Percentiles rank a stretch among this genome's conserved stretches.
Evolutionary conservation across 1,140 invertebrate species (phyloP).

Genomic region (Trichonephila clavipes): DNA sequence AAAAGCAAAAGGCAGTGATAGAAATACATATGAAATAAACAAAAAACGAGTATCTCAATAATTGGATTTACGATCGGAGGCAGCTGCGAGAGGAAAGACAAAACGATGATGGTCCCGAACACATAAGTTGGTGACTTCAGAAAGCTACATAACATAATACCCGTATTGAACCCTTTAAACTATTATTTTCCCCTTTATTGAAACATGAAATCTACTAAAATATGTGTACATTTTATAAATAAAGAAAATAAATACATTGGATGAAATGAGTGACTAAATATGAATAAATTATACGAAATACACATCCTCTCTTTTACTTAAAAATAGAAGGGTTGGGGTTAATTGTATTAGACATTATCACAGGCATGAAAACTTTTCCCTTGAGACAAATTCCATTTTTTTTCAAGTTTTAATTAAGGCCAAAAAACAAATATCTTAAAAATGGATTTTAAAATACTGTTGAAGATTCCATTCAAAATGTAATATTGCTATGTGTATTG

Average conservation of each 20-base stretch:
- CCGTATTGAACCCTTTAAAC: slow-evolving; percentile 48
- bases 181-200: neutral
- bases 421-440: neutral
- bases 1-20: slow-evolving; percentile 72
- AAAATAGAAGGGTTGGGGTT: neutral
- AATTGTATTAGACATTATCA: slow-evolving; percentile 11
- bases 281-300: slow-evolving; percentile 55
- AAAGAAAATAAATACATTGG: slow-evolving; percentile 71
- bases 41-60: neutral
- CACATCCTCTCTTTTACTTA: neutral
- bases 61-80: neutral
- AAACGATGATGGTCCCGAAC: slow-evolving; percentile 63
- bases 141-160: slow-evolving; percentile 74
- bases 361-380: slow-evolving; percentile 23
- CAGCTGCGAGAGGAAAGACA: neutral
- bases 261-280: slow-evolving; percentile 73
- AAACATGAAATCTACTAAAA: slow-evolving; percentile 35
- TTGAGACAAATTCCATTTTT: slow-evolving; percentile 1
- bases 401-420: neutral
- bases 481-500: neutral
- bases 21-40: slow-evolving; percentile 1
- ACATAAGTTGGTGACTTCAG: neutral
- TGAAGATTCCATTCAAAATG: neutral
- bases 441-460: slow-evolving; percentile 30
- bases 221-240: slow-evolving; percentile 37